Percentiles rank a stretch among this genome's conserved stretches.
Conservation (phyloP, 2,888 invertebrate species). For the Argynnis bischoffii region DNA sequence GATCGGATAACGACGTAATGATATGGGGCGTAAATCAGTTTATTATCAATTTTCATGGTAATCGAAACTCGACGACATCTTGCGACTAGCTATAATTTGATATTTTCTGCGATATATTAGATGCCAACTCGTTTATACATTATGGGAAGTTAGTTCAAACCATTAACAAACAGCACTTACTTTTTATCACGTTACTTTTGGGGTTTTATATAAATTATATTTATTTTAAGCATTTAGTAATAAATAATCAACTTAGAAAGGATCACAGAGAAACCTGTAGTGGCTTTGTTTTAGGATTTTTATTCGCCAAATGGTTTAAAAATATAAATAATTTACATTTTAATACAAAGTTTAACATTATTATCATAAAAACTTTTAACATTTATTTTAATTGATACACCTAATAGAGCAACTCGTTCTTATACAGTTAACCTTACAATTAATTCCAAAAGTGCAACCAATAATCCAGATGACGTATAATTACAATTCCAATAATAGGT, state of each 20-base stretch:
- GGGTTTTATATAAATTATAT: background rate
- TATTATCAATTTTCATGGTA: slow-evolving; percentile 35
- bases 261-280: too few species aligned
- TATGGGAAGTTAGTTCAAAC: background rate
- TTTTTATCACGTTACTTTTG: background rate
- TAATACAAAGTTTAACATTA: too few species aligned
- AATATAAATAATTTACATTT: too few species aligned
- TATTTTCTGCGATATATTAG: slow-evolving; percentile 26
- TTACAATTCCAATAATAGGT: slow-evolving; percentile 38
- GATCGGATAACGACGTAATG: slow-evolving; percentile 25
- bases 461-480: slow-evolving; percentile 36
- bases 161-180: background rate
- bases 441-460: background rate
- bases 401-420: too few species aligned
- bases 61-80: slow-evolving; percentile 24
- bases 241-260: too few species aligned
- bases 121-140: background rate
- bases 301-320: too few species aligned
- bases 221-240: too few species aligned
- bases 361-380: too few species aligned
- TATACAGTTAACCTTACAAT: too few species aligned
- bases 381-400: too few species aligned
- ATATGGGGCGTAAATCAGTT: slow-evolving; percentile 24
- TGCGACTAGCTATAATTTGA: slow-evolving; percentile 22
- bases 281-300: too few species aligned